Evolutionary conservation across 2,888 invertebrate genomes (phyloP).

Genomic region (Watsonalla binaria): DNA sequence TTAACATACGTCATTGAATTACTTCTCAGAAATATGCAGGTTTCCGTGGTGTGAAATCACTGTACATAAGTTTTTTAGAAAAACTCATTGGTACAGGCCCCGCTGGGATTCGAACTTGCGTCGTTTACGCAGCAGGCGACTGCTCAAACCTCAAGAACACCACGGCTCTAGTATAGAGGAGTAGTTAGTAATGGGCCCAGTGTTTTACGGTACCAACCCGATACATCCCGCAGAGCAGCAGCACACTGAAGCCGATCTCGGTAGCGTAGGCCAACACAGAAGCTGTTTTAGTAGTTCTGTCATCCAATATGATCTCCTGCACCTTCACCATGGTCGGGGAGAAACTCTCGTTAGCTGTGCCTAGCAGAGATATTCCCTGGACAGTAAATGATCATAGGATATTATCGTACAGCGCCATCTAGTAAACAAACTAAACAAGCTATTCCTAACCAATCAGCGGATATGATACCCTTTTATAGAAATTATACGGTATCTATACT

Average conservation of each 20-base stretch:
- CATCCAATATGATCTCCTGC: constrained; percentile 38
- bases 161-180: not conserved
- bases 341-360: constrained; percentile 47
- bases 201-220: constrained; percentile 32
- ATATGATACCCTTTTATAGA: no score
- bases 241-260: constrained; percentile 42
- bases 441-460: no score
- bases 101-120: no score
- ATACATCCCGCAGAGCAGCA: constrained; percentile 50
- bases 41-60: no score
- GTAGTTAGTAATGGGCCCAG: not conserved
- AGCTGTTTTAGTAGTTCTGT: constrained; percentile 34
- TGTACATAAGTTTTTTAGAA: no score
- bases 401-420: no score
- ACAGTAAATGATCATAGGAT: constrained; percentile 2
- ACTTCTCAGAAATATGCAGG: no score
- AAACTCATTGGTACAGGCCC: no score
- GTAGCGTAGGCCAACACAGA: constrained; percentile 44
- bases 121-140: no score
- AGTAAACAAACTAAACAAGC: not conserved
- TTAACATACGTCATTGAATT: no score
- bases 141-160: no score
- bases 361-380: constrained; percentile 45
- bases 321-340: constrained; percentile 43
- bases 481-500: no score